These are phyloP conservation scores for Tetrao urogallus DNA, from an alignment of 2,113 vertebrate species.

Conservation along the genomic window DNA sequence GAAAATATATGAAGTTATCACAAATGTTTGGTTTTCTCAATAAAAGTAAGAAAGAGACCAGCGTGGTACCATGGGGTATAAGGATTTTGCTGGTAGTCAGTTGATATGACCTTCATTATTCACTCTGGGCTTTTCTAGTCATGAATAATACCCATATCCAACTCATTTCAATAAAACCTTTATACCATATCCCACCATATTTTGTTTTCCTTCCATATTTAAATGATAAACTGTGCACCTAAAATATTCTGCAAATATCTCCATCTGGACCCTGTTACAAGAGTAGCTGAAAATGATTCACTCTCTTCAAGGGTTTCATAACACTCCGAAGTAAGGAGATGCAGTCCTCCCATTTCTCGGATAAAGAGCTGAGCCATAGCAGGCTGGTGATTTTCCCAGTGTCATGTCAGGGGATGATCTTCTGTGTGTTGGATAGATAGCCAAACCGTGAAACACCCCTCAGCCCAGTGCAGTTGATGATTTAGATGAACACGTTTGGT, in stretches of 20 bases:
- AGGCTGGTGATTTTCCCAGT: not conserved
- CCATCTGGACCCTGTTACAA: conserved; percentile 23
- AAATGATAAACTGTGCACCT: not conserved
- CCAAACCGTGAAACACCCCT: not conserved
- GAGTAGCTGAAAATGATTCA: conserved; percentile 1
- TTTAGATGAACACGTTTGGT: not conserved
- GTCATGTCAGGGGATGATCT: not conserved
- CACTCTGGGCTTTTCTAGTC: not conserved
- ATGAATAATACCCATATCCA: not conserved
- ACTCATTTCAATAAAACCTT: not conserved
- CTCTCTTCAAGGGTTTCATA: not conserved
- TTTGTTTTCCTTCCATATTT: conserved; percentile 26
- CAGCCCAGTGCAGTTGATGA: not conserved
- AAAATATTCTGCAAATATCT: conserved; percentile 24
- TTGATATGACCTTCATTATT: not conserved
- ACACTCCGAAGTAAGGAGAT: not conserved
- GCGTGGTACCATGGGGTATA: not conserved
- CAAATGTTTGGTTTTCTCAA: not conserved
- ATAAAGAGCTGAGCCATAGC: not conserved
- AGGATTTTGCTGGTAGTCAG: conserved; percentile 4
- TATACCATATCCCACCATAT: not conserved
- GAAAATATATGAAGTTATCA: conserved; percentile 6
- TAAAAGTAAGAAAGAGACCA: not conserved
- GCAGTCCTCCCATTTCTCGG: not conserved
- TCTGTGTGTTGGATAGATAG: not conserved